Percentiles rank a stretch among this genome's conserved stretches.
Conservation (phyloP, 2,888 invertebrate genomes). For the Nephrotoma flavescens region DNA sequence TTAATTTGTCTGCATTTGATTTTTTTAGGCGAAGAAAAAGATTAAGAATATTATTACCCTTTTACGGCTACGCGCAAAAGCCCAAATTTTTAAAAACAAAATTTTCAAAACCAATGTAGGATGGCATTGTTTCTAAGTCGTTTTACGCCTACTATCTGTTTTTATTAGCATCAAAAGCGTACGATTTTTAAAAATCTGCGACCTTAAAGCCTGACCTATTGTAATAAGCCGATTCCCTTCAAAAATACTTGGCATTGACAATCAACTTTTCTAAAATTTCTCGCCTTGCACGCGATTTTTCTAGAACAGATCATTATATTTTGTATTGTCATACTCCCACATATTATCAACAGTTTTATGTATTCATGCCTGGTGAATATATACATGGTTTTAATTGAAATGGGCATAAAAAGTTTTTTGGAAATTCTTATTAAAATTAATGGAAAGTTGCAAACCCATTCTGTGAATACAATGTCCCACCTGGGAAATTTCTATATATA, state of each 20-base stretch:
- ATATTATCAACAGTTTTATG: neutral
- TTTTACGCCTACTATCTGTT: no score
- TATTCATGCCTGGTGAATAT: neutral
- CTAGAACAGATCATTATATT: neutral
- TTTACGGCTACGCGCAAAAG: no score
- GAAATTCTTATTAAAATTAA: neutral
- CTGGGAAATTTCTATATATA: neutral
- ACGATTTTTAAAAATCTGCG: no score
- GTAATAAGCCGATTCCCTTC: neutral
- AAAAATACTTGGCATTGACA: neutral
- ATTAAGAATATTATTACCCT: no score
- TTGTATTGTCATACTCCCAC: neutral
- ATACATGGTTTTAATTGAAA: neutral
- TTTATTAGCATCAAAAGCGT: no score
- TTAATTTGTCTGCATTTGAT: no score
- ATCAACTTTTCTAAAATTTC: neutral
- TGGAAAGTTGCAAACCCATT: neutral
- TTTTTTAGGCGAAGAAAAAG: no score
- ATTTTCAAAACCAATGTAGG: no score
- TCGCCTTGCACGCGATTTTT: neutral
- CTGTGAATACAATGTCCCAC: neutral
- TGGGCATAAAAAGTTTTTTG: neutral
- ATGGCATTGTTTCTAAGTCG: no score
- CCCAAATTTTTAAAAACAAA: no score
- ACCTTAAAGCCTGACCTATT: no score